These are phyloP conservation scores for Zaprionus tsacasi DNA, from an alignment of 1,140 invertebrate genomes.

Conservation along the genomic window DNA sequence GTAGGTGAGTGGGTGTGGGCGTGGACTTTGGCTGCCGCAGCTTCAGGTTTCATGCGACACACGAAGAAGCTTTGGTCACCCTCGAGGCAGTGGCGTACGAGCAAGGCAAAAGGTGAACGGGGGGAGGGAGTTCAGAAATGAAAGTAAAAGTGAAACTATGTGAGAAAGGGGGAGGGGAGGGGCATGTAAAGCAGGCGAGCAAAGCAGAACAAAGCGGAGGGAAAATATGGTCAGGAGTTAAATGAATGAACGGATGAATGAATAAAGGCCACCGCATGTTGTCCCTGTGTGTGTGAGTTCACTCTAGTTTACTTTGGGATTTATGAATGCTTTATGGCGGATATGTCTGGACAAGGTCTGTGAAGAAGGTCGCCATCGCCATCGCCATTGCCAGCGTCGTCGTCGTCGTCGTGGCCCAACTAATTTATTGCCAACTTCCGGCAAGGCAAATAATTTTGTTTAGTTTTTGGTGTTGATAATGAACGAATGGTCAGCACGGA, in stretches of 20 bases:
- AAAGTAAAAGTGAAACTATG: constrained; percentile 81
- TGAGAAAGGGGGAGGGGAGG: background rate
- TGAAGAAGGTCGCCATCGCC: constrained; percentile 23
- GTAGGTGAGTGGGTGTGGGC: background rate
- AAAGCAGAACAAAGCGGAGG: constrained; percentile 32
- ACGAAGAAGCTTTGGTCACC: constrained; percentile 12
- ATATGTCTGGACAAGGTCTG: constrained; percentile 75
- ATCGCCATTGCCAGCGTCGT: constrained; percentile 1
- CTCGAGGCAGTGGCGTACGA: constrained; percentile 20
- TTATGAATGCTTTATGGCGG: constrained; percentile 83
- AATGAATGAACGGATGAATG: constrained; percentile 82
- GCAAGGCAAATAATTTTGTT: constrained; percentile 79
- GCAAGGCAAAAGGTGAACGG: background rate
- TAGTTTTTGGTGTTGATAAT: constrained; percentile 82
- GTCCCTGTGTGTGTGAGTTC: constrained; percentile 52
- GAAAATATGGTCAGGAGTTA: constrained; percentile 71
- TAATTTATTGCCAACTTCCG: constrained; percentile 83
- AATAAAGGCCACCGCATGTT: constrained; percentile 81
- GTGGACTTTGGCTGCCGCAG: background rate
- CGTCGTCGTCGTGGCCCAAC: constrained; percentile 54
- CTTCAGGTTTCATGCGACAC: constrained; percentile 20
- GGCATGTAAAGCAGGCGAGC: constrained; percentile 15
- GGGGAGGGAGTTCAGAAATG: constrained; percentile 35
- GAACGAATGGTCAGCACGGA: constrained; percentile 67
- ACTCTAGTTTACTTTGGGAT: constrained; percentile 82